A percentile compares a stretch with the other conserved stretches of the same genome.
Conservation (phyloP, 2,888 invertebrate genomes). For the Meteorus colon region DNA sequence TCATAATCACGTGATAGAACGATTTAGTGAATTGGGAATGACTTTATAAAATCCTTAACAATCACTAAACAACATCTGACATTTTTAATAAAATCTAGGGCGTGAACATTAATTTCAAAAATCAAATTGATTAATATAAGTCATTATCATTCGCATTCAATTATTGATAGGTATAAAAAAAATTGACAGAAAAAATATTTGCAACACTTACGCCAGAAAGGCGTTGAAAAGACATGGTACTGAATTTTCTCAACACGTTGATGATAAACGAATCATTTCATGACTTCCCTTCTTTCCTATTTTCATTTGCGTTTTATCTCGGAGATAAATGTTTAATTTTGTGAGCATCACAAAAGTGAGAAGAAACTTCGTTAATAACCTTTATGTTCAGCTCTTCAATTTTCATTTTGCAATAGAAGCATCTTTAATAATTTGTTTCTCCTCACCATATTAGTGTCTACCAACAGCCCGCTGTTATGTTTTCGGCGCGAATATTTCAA, state of each 20-base stretch:
- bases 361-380: background rate
- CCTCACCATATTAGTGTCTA: slow-evolving; percentile 39
- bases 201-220: background rate
- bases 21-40: slow-evolving; percentile 10
- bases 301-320: background rate
- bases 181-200: slow-evolving; percentile 8
- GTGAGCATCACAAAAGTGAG: slow-evolving; percentile 22
- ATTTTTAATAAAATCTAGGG: background rate
- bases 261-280: slow-evolving; percentile 30
- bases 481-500: slow-evolving; percentile 70
- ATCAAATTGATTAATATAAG: slow-evolving; percentile 1
- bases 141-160: background rate
- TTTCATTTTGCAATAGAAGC: slow-evolving; percentile 34
- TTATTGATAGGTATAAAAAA: slow-evolving; percentile 24
- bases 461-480: slow-evolving; percentile 65
- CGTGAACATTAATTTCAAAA: background rate
- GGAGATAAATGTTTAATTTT: slow-evolving; percentile 11
- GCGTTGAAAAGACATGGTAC: background rate
- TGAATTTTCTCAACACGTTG: slow-evolving; percentile 37
- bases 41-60: slow-evolving; percentile 10
- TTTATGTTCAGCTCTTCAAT: slow-evolving; percentile 19
- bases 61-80: slow-evolving; percentile 1
- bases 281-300: slow-evolving; percentile 31
- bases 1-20: background rate
- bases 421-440: slow-evolving; percentile 30